A percentile compares a stretch with the other conserved stretches of the same genome.
These are phyloP conservation scores for Engystomops pustulosus DNA, from an alignment of 2,113 vertebrate genomes.

Conservation along the genomic window DNA sequence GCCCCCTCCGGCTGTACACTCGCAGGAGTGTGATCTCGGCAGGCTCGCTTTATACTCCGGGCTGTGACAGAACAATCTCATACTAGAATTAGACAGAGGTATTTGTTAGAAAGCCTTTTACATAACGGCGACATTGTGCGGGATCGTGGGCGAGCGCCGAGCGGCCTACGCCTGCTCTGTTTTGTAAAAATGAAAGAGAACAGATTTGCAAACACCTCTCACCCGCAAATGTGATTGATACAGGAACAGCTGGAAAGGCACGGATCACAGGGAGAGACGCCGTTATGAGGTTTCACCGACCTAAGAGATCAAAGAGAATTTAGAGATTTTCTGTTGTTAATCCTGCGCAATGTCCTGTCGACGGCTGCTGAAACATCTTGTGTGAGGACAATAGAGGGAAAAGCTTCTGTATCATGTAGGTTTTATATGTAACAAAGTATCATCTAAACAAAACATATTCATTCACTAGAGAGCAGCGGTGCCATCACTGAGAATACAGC, in stretches of 20 bases:
- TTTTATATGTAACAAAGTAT: no score
- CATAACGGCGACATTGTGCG: slow-evolving; percentile 1
- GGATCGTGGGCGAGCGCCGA: slow-evolving; percentile 18
- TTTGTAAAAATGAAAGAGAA: slow-evolving; percentile 23
- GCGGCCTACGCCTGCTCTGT: slow-evolving; percentile 32
- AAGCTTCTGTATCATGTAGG: no score
- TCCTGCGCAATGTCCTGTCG: neutral
- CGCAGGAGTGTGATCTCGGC: neutral
- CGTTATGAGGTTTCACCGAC: neutral
- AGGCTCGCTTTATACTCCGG: slow-evolving; percentile 15
- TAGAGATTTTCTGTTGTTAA: neutral
- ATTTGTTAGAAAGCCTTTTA: slow-evolving; percentile 49
- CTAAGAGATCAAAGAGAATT: neutral
- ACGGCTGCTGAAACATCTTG: neutral
- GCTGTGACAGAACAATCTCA: slow-evolving; percentile 48
- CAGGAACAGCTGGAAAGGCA: neutral
- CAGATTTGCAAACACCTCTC: slow-evolving; percentile 19
- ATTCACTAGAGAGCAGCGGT: neutral
- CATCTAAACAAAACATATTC: no score
- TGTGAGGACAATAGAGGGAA: no score
- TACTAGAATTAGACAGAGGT: slow-evolving; percentile 45
- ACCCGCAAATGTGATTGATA: slow-evolving; percentile 8
- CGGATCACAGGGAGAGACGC: neutral
- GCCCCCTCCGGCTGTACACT: neutral
- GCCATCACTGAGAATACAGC: neutral